Conservation (phyloP, 2,888 invertebrate genomes). For the Lepidocyrtoides sp. region DNA sequence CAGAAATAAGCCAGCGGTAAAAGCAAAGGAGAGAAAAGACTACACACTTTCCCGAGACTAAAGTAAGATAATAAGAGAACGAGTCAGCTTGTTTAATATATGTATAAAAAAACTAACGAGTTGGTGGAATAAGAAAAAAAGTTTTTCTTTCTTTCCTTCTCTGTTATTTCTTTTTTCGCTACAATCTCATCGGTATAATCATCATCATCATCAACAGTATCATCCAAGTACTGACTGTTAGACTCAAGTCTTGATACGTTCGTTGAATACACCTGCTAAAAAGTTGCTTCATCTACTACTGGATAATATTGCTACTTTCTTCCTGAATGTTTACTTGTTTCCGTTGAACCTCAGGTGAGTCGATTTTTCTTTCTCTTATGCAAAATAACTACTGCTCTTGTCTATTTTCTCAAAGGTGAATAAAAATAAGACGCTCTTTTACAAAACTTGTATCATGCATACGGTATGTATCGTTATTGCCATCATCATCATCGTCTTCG, state of each 20-base stretch:
- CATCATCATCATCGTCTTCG: not conserved
- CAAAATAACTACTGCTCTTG: not conserved
- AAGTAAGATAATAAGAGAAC: not conserved
- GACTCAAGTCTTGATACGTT: not conserved
- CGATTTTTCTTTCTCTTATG: conserved; percentile 33
- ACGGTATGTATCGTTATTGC: not conserved
- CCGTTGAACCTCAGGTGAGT: conserved; percentile 70
- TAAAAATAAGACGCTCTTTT: no score
- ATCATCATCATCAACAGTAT: not conserved
- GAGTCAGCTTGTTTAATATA: conserved; percentile 68
- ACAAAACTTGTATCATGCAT: not conserved
- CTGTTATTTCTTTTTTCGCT: conserved; percentile 25
- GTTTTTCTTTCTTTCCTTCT: conserved; percentile 43
- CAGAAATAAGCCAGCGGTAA: conserved; percentile 56
- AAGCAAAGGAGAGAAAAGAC: not conserved
- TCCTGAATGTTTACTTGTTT: conserved; percentile 1
- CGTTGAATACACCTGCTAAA: not conserved
- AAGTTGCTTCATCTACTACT: not conserved
- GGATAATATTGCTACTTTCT: conserved; percentile 60
- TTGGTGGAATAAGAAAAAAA: conserved; percentile 47
- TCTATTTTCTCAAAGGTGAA: not conserved
- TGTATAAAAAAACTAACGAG: conserved; percentile 66
- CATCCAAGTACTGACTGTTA: not conserved
- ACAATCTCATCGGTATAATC: conserved; percentile 26
- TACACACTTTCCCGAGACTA: not conserved